Conservation (phyloP, 1,140 invertebrate species). For the Aphaenogaster ashmeadi region DNA sequence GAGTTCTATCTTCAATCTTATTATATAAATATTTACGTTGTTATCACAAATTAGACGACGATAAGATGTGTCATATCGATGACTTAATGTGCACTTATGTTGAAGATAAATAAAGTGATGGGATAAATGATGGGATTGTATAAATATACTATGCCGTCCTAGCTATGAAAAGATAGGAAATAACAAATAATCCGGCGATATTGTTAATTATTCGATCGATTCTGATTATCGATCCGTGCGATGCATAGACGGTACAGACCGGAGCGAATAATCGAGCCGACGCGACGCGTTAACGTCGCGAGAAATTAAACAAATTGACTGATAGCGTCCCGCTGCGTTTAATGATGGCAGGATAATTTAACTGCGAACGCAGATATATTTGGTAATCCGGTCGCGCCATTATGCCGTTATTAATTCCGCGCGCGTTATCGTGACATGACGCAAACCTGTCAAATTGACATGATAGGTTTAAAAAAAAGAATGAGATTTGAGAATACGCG, state of each 20-base stretch:
- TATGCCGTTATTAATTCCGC: slow-evolving; percentile 44
- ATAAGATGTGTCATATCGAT: slow-evolving; percentile 35
- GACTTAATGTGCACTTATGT: neutral
- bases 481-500: neutral
- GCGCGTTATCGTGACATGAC: slow-evolving; percentile 1
- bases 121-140: slow-evolving; percentile 23
- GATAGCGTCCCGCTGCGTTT: slow-evolving; percentile 54
- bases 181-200: slow-evolving; percentile 6
- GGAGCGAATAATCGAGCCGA: neutral
- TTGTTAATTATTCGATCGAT: slow-evolving; percentile 47
- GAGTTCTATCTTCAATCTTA: no score
- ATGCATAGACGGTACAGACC: neutral
- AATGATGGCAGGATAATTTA: slow-evolving; percentile 47
- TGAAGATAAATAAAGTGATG: neutral
- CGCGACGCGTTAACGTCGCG: slow-evolving; percentile 34
- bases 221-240: neutral
- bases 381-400: slow-evolving; percentile 23
- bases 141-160: neutral
- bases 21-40: neutral
- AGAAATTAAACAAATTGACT: slow-evolving; percentile 65
- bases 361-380: slow-evolving; percentile 47
- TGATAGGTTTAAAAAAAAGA: neutral
- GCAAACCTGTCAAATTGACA: neutral
- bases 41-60: neutral
- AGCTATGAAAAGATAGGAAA: neutral